Base-by-base conservation (phyloP, 2,113 vertebrate species). In the Orthonyx spaldingii region DNA sequence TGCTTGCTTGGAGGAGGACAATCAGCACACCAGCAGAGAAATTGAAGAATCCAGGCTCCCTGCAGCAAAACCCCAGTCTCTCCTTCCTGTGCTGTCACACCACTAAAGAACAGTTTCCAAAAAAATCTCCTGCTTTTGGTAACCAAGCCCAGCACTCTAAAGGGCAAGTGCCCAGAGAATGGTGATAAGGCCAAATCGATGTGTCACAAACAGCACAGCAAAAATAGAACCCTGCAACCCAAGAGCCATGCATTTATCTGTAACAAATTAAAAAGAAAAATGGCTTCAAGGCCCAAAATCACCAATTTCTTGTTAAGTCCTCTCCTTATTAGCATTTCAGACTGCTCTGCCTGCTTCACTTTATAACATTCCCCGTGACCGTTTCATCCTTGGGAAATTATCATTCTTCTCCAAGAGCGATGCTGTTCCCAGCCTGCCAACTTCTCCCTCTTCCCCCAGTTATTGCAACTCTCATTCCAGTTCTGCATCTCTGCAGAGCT, bases 261-360 rank as follows among this genome's bases (percentile, higher is more conserved):
- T 10, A 68, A 56, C 47, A 33, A 79, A 87, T 46, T 60, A 55
- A 85, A 64, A 61, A 64, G 28, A 74, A 60, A 32, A 72, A 87
- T 27, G 28, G 22, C 74, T 94, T 85, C 81, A 55, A 94, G 96
- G 81, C 63, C 37, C 47, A 55, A 68, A 92, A 69, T 24, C 64
- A 22, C 59, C 33, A 7, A 33, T 88, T 88, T 76, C 59, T 84
- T 89, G 92, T 87, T 16, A 68, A 82, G 46, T 80, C 59, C 28
- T 92, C 46, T 89, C 77, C 69, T 82, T 53, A 81, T 91, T 89
- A 92, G 84, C 84, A 92, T 71, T 79, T 94, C 68, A 92, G 81
- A 61, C 86, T 42, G 42, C 53, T 70, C 55, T 82, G 27, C 30
- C 71, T 56, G 42, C 52, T 59, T 77, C 24, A 9, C 35, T 90